Evolutionary conservation across 2,888 invertebrate species (phyloP), one percentile per base, ranked within the genome.

Genomic region (Drosophila aldrichi): DNA sequence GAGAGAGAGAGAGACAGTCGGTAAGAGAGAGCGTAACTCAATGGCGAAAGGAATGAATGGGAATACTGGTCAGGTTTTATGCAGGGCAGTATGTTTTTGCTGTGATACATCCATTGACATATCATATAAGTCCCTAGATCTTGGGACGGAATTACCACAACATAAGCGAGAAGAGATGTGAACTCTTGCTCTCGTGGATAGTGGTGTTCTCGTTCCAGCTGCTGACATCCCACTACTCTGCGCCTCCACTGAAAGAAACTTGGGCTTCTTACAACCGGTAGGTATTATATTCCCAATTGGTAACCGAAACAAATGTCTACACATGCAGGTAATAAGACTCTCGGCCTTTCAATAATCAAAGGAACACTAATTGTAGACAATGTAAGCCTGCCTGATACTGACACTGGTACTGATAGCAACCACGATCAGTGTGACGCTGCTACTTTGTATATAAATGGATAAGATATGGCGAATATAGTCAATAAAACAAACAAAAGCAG

Each of bases 341-440:
- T 40, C 58, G 44, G 56, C 64, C 56, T 56, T 54, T 41, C 73
- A 58, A 63, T 73, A 63, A 66, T 51, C 73, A 66, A 66, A 29
- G 20, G 18, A 54, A 46, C 65, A 76, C 77, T 77, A 69, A 76
- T 44, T 55, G 29, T 34, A 41, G 60, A 46, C 34, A 57, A 48
- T 46, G 48, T 49, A 57, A 59, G 48, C 44, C 38, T 20, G 41
- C 38, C 16, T 38, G 57, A 65, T 44, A 71, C 52, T 43, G 32
- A 32, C 10, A 32, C 8, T 29, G 40, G 64, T 29, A 71, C 8
- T 29, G 40, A 66, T 29, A 71, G 49, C 41, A 25, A 46, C 40
- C n/a, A 18, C 57, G 34, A n/a, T 25, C 46, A 36, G 48, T 48
- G 46, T 25, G 34, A 46, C 57, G n/a, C 22, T 34, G 22, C n/a